Evolutionary conservation across 2,113 vertebrate genomes (phyloP).

Genomic region (Puma concolor): DNA sequence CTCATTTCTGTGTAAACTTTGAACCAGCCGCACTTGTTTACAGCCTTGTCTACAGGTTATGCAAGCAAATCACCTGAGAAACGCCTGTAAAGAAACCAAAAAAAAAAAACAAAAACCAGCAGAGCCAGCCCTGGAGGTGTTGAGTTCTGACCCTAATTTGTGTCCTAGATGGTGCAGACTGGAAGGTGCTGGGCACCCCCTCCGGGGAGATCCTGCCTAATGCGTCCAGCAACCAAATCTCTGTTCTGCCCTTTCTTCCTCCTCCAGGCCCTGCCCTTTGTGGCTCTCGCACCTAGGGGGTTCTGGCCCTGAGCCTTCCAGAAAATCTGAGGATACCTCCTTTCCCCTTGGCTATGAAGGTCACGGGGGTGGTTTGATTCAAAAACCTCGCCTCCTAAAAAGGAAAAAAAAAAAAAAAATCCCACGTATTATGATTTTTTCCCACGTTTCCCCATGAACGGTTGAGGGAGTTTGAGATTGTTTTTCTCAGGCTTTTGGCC

Average conservation of each 20-base stretch:
- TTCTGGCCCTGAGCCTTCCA: not conserved
- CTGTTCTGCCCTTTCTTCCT: accelerated
- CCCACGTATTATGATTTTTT: not conserved
- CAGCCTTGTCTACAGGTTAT: not conserved
- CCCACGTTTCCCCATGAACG: not conserved
- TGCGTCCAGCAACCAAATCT: not conserved
- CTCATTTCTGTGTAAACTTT: not conserved
- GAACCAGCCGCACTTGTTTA: not conserved
- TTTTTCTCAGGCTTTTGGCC: not conserved
- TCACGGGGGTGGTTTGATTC: not conserved
- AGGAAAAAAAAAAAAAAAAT: not conserved
- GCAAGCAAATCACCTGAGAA: slow-evolving; percentile 48
- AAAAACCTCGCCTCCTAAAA: not conserved
- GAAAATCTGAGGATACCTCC: not conserved
- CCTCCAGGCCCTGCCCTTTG: not conserved
- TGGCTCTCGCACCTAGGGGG: not conserved
- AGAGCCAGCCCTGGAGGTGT: not conserved
- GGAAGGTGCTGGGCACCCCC: accelerated
- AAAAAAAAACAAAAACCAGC: not conserved
- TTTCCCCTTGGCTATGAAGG: not conserved
- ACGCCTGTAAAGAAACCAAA: not conserved
- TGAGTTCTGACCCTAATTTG: not conserved
- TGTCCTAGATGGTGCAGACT: not conserved
- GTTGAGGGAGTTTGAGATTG: not conserved
- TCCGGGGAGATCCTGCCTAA: not conserved